A percentile compares a stretch with the other conserved stretches of the same genome.
phyloP scores from a whole-genome alignment of 2,113 vertebrate genomes.

The Austrofundulus limnaeus region DNA sequence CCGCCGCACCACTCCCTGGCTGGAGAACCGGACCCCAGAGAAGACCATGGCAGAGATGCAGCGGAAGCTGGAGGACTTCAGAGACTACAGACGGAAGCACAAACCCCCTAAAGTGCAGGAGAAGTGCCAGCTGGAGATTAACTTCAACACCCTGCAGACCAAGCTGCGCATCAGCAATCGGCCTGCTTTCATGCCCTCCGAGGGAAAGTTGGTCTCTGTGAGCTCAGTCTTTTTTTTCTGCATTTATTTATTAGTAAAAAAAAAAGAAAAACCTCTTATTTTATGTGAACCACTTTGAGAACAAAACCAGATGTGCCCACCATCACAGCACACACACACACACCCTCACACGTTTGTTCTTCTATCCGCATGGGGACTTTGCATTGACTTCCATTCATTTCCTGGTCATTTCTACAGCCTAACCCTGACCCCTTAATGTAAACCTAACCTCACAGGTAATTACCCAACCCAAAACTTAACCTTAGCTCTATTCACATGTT shows the following conservation, averaged over 20 bases:
- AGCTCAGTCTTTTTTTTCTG: constrained; percentile 45
- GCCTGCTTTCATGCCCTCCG: constrained; percentile 97
- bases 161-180: constrained; percentile 96
- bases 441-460: too few relatives aligned
- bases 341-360: too few relatives aligned
- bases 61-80: constrained; percentile 95
- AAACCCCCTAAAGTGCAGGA: constrained; percentile 98
- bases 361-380: too few relatives aligned
- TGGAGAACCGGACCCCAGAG: constrained; percentile 93
- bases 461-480: too few relatives aligned
- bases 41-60: constrained; percentile 96
- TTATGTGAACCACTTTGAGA: neutral
- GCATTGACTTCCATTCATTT: too few relatives aligned
- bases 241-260: neutral
- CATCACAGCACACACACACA: too few relatives aligned
- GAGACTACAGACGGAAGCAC: constrained; percentile 95
- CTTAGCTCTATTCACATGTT: too few relatives aligned
- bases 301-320: too few relatives aligned
- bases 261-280: neutral
- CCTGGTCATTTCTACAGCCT: too few relatives aligned
- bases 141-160: constrained; percentile 98
- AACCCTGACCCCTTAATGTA: too few relatives aligned
- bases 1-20: constrained; percentile 94
- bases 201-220: constrained; percentile 99
- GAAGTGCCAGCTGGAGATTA: constrained; percentile 98